Evolutionary conservation across 2,888 invertebrate genomes (phyloP).

Genomic region (Anorthoa munda): DNA sequence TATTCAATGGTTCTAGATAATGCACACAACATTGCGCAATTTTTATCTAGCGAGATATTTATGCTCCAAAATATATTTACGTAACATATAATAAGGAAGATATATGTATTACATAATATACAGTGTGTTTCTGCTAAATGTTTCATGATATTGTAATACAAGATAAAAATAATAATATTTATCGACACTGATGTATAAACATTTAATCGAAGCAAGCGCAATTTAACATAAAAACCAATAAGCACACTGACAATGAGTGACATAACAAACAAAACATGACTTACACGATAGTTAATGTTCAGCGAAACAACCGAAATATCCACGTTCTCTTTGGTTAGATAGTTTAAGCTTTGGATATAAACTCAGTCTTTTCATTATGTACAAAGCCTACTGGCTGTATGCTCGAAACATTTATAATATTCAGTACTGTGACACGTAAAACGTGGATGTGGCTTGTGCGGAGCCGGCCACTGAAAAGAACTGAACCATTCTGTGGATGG

Average conservation of each 20-base stretch:
- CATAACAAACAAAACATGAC: constrained; percentile 90
- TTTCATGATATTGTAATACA: constrained; percentile 51
- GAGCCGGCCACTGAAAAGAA: constrained; percentile 92
- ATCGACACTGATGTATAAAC: constrained; percentile 62
- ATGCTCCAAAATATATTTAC: constrained; percentile 36
- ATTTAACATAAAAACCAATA: constrained; percentile 81
- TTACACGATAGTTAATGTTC: constrained; percentile 89
- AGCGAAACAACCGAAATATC: constrained; percentile 87
- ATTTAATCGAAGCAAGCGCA: constrained; percentile 87
- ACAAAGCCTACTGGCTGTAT: constrained; percentile 84
- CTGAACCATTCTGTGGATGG: constrained; percentile 92
- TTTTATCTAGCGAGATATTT: constrained; percentile 31
- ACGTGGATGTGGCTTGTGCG: constrained; percentile 92
- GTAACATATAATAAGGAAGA: constrained; percentile 44
- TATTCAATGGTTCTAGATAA: constrained; percentile 24
- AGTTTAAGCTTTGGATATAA: constrained; percentile 86
- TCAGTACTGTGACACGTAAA: constrained; percentile 92
- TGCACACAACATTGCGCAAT: constrained; percentile 27
- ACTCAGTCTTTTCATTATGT: constrained; percentile 89
- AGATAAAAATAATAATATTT: constrained; percentile 53
- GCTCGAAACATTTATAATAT: constrained; percentile 78
- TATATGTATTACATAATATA: constrained; percentile 55
- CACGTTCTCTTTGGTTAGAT: constrained; percentile 87
- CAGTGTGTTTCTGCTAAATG: constrained; percentile 45
- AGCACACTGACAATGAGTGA: constrained; percentile 91